These are phyloP conservation scores for Uria aalge DNA, from an alignment of 2,113 vertebrate genomes.

Conservation along the genomic window DNA sequence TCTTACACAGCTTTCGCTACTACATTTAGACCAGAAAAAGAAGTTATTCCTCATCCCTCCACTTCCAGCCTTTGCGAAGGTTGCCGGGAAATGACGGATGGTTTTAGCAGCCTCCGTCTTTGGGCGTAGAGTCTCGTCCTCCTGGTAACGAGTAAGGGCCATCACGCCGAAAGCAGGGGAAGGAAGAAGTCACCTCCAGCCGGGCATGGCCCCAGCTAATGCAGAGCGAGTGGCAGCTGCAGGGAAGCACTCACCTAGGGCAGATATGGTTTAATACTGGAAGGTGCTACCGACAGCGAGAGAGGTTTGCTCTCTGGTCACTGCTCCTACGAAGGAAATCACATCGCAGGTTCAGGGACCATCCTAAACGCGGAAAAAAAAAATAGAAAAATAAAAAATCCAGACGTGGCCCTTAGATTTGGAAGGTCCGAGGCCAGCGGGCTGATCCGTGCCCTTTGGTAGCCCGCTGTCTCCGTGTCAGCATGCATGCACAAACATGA, in stretches of 20 bases:
- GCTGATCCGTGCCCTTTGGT: not conserved
- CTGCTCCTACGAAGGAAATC: not conserved
- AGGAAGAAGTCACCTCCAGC: not conserved
- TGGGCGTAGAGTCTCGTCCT: not conserved
- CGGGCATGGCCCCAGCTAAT: not conserved
- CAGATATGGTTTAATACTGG: not conserved
- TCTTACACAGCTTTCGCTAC: not conserved
- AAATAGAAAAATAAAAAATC: not conserved
- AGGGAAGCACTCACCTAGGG: not conserved
- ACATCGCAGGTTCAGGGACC: not conserved
- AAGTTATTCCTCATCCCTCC: not conserved
- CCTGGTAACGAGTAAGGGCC: not conserved
- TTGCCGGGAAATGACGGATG: not conserved
- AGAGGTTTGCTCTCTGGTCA: not conserved
- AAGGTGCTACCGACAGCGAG: not conserved
- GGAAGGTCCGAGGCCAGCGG: not conserved
- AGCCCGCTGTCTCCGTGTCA: fast-evolving
- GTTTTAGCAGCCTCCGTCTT: not conserved
- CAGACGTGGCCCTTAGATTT: fast-evolving
- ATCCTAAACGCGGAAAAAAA: not conserved
- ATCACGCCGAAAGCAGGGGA: fast-evolving
- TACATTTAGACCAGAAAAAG: not conserved
- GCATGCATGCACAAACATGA: fast-evolving
- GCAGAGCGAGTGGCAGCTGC: not conserved
- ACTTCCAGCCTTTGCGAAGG: not conserved